A percentile compares a stretch with the other conserved stretches of the same genome.
Conservation (phyloP, 2,888 invertebrate species). For the Brenthis ino region DNA sequence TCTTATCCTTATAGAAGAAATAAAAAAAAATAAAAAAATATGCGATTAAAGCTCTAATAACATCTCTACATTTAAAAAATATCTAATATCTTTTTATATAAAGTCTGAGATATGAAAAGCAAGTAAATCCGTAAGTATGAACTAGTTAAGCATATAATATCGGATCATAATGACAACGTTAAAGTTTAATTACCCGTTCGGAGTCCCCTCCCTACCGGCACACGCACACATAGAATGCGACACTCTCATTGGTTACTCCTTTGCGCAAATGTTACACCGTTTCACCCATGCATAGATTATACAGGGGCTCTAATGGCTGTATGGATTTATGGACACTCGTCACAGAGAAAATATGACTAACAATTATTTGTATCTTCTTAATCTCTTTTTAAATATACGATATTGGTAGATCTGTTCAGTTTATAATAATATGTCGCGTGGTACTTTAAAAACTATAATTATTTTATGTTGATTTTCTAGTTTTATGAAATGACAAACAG, state of each 20-base stretch:
- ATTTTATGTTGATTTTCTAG: too few species aligned
- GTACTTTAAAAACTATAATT: too few species aligned
- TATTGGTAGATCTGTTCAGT: too few species aligned
- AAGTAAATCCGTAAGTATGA: conserved; percentile 10
- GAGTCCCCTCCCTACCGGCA: conserved; percentile 46
- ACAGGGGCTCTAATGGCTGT: conserved; percentile 47
- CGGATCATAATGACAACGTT: conserved; percentile 50
- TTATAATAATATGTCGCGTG: too few species aligned
- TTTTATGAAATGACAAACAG: too few species aligned
- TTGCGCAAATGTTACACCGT: conserved; percentile 51
- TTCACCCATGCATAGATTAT: conserved; percentile 49
- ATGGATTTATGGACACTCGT: background rate
- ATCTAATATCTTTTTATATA: background rate
- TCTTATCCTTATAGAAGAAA: too few species aligned
- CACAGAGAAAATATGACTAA: too few species aligned
- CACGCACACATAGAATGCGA: conserved; percentile 49
- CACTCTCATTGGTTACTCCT: conserved; percentile 49
- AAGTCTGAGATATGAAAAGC: background rate
- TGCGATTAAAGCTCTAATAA: too few species aligned
- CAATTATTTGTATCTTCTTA: background rate
- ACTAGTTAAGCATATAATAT: conserved; percentile 13
- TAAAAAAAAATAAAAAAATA: too few species aligned
- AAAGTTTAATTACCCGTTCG: conserved; percentile 53
- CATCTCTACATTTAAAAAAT: too few species aligned
- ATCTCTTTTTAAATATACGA: too few species aligned